Evolutionary conservation across 2,797 vertebrate species (phyloP).

Genomic region (Hafferia zeledoni): DNA sequence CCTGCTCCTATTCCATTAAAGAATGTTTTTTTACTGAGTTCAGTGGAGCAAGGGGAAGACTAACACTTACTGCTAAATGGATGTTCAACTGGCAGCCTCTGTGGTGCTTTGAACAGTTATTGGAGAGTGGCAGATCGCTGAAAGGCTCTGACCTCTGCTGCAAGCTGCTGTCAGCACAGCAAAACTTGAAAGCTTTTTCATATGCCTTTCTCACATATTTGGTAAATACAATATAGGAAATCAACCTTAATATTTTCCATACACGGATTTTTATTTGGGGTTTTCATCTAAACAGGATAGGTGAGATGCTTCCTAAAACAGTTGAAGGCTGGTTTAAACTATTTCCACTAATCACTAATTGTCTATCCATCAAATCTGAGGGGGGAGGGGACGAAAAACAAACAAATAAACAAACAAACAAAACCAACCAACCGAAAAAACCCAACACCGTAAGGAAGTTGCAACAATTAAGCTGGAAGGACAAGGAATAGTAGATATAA

Average conservation of each 20-base stretch:
- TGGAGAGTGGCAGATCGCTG: not conserved
- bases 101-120: not conserved
- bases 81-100: not conserved
- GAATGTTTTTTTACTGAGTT: not conserved
- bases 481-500: not conserved
- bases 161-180: not conserved
- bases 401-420: too few species aligned
- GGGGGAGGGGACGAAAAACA: too few species aligned
- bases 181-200: not conserved
- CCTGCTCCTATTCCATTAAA: conserved; percentile 27
- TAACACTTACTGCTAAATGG: conserved; percentile 4
- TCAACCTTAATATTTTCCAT: not conserved
- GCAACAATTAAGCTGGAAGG: not conserved
- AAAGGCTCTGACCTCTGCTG: conserved; percentile 4
- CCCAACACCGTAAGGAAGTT: not conserved
- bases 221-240: not conserved
- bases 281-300: not conserved
- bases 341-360: not conserved
- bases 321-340: not conserved
- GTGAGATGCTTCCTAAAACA: not conserved
- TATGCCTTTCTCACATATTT: not conserved
- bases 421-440: too few species aligned
- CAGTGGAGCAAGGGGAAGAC: conserved; percentile 21
- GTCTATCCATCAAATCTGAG: not conserved
- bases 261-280: not conserved